Evolutionary conservation across 1,140 invertebrate species (phyloP), one percentile per base, ranked within the genome.

Genomic region (Drosophila orosa): DNA sequence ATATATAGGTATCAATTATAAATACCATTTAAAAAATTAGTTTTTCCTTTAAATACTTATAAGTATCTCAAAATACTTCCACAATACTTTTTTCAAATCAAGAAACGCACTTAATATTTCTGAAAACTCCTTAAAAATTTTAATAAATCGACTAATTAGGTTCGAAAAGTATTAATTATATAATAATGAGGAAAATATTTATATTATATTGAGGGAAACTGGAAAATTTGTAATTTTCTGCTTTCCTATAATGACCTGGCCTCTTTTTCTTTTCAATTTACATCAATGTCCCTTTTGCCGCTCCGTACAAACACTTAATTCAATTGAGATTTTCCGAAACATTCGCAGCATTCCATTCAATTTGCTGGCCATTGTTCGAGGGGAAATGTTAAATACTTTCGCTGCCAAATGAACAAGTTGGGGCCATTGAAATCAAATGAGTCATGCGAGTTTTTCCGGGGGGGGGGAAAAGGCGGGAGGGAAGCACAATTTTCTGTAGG

Each of bases 381-480:
- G 48, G 71, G 65, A 77, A 77, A 77, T 71, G 66, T 72, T 87
- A 77, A 78, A 86, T 85, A 81, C 83, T 78, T 82, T 86, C 58
- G 52, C 71, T 75, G 78, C 69, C 74, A 85, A 86, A 82, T 86
- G 82, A 76, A 86, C 79, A 86, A 81, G 73, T 87, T 78, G 68
- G 45, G 50, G 19, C 83, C 66, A 83, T 86, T 86, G 74, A 82
- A 87, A 87, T 87, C 57, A 86, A 86, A 82, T 86, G 83, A 86
- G 79, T 87, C 83, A 87, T 85, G 69, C 57, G 40, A 65, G 63
- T 44, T 75, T 75, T 74, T 63, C 74, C n/a, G 4, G 10, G 33
- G 19, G 8, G 33, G 24, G 8, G 24, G 27, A 12, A 47, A 24
- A 35, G 15, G 5, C 47, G 31, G 12, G 39, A 33, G 29, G 39